These are phyloP conservation scores for Grammatotria lemairii DNA, from an alignment of 2,113 vertebrate genomes.

Conservation along the genomic window DNA sequence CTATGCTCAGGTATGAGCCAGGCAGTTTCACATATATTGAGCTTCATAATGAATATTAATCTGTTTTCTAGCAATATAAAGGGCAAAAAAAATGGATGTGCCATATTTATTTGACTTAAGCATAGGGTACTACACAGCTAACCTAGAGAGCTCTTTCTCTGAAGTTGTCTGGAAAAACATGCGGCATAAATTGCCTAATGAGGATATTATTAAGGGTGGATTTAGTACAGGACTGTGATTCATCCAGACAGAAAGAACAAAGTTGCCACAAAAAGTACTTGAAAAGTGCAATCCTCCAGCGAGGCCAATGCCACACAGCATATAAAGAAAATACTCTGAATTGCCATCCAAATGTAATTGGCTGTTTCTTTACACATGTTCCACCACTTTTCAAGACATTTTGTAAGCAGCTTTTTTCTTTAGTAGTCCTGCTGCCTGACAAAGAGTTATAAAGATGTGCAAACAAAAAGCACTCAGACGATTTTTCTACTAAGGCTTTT, in stretches of 20 bases:
- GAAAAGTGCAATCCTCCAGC: not conserved
- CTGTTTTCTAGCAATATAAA: conserved; percentile 7
- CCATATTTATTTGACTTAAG: conserved; percentile 33
- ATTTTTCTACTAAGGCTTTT: not conserved
- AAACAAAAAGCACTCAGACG: not conserved
- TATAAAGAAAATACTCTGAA: not conserved
- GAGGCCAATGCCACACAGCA: not conserved
- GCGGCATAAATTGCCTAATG: conserved; percentile 22
- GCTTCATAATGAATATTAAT: conserved; percentile 45
- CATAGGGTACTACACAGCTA: not conserved
- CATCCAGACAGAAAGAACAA: not conserved
- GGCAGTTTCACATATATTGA: conserved; percentile 1
- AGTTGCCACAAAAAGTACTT: not conserved
- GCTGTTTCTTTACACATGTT: not conserved
- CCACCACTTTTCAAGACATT: not conserved
- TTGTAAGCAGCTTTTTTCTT: not conserved
- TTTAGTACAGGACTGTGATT: not conserved
- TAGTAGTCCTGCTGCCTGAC: not conserved
- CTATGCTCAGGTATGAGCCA: conserved; percentile 40
- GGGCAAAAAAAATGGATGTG: conserved; percentile 9
- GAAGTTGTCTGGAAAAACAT: not conserved
- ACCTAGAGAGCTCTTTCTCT: not conserved
- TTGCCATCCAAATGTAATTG: not conserved
- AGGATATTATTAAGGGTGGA: not conserved
- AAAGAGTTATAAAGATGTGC: not conserved